phyloP scores from a whole-genome alignment of 1,140 invertebrate species.

The Caenorhabditis latens region DNA sequence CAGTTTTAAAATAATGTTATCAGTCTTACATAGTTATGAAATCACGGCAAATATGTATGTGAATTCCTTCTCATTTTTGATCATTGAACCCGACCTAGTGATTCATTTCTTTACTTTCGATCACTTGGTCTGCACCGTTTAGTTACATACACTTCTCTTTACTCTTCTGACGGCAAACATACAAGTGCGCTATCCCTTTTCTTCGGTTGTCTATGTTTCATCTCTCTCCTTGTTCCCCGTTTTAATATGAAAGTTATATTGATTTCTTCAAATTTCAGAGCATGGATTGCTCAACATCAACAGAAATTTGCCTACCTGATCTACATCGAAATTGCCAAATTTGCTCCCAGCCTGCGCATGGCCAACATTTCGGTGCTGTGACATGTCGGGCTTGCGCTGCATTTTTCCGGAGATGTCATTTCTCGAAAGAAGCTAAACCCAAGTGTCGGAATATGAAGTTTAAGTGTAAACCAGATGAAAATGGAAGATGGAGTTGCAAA shows the following conservation, averaged over 20 bases:
- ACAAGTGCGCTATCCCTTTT: no score
- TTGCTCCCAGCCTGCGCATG: neutral
- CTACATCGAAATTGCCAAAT: neutral
- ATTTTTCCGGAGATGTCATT: conserved; percentile 19
- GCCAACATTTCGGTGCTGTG: neutral
- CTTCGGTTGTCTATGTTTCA: no score
- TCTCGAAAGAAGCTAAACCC: neutral
- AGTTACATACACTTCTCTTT: neutral
- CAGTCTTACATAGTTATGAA: neutral
- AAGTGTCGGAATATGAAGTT: neutral
- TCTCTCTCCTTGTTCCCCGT: no score
- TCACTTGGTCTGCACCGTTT: neutral
- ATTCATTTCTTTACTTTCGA: neutral
- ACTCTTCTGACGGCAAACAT: no score
- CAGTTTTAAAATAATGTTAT: neutral
- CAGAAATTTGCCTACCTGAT: neutral
- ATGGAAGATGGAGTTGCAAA: conserved; percentile 2
- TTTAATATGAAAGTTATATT: no score
- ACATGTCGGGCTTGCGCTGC: neutral
- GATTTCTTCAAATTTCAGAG: no score
- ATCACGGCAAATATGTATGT: neutral
- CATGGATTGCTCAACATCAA: neutral
- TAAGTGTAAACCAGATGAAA: neutral
- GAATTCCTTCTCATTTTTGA: neutral
- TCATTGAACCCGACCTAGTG: neutral